These are phyloP conservation scores for Chitala chitala DNA, from an alignment of 2,113 vertebrate genomes.

Conservation along the genomic window DNA sequence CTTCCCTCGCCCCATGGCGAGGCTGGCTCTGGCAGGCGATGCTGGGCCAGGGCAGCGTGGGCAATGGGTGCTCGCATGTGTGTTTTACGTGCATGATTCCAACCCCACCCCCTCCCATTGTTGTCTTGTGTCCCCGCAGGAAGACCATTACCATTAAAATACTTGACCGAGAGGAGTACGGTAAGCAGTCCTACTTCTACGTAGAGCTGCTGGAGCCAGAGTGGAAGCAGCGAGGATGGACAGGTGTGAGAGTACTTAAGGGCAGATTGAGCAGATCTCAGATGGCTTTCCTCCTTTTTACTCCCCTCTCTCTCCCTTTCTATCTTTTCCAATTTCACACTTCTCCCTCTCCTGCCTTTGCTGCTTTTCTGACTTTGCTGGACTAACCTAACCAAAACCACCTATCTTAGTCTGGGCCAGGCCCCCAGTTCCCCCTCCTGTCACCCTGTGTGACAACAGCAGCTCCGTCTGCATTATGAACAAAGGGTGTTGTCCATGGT, in stretches of 20 bases:
- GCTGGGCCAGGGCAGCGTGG: slow-evolving; percentile 35
- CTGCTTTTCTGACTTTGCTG: background rate
- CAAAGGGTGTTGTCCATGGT: no score
- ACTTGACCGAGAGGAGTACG: slow-evolving; percentile 98
- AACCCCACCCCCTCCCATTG: slow-evolving; percentile 62
- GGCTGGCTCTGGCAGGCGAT: background rate
- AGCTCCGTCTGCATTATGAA: no score
- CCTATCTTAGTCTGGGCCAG: background rate
- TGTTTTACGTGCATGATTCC: slow-evolving; percentile 64
- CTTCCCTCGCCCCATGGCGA: slow-evolving; percentile 21
- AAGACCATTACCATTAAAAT: slow-evolving; percentile 94
- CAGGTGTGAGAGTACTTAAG: slow-evolving; percentile 90
- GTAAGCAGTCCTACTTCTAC: slow-evolving; percentile 98
- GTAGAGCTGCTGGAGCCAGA: slow-evolving; percentile 85
- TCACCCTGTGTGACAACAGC: background rate
- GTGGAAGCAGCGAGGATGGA: slow-evolving; percentile 89
- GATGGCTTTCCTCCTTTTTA: slow-evolving; percentile 48
- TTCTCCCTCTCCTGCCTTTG: slow-evolving; percentile 12
- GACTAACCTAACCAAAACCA: background rate
- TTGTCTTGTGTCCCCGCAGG: slow-evolving; percentile 97
- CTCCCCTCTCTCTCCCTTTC: slow-evolving; percentile 18
- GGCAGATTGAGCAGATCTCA: slow-evolving; percentile 44
- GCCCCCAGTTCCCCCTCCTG: background rate
- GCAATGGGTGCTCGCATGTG: slow-evolving; percentile 47
- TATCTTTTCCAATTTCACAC: background rate